These are phyloP conservation scores for Rhorus exstirpatorius DNA, from an alignment of 2,888 invertebrate species.

Conservation along the genomic window DNA sequence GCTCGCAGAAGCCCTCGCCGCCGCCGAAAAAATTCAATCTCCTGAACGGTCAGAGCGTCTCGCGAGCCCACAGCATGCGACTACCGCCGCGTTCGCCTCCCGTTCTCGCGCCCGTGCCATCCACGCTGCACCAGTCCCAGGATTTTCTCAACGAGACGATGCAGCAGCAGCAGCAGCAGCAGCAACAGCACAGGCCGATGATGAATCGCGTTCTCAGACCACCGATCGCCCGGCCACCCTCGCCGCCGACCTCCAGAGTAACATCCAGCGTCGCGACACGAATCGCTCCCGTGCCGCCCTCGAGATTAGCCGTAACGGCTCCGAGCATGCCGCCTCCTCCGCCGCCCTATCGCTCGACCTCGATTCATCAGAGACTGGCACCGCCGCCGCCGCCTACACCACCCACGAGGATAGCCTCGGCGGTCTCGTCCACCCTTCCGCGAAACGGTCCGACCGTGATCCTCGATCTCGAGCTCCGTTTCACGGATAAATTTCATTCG, in stretches of 20 bases:
- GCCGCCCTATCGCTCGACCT: conserved; percentile 80
- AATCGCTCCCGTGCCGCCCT: conserved; percentile 70
- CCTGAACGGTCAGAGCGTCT: conserved; percentile 87
- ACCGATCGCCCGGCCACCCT: conserved; percentile 88
- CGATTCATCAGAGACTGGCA: conserved; percentile 74
- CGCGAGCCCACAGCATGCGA: conserved; percentile 94
- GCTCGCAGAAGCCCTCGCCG: conserved; percentile 88
- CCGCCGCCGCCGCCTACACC: conserved; percentile 78
- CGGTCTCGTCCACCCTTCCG: conserved; percentile 82
- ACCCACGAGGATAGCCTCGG: conserved; percentile 74
- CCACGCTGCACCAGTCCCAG: conserved; percentile 87
- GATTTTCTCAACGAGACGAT: conserved; percentile 85
- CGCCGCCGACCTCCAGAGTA: conserved; percentile 88
- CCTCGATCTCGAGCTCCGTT: conserved; percentile 90
- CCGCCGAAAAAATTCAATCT: conserved; percentile 89
- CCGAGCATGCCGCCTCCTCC: conserved; percentile 84
- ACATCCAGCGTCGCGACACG: conserved; percentile 84
- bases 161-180: conserved; percentile 82
- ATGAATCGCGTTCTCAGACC: conserved; percentile 87
- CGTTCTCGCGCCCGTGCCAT: conserved; percentile 87
- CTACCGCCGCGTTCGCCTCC: conserved; percentile 92
- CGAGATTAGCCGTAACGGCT: conserved; percentile 80
- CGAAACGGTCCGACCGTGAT: conserved; percentile 45
- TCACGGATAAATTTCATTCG: conserved; percentile 89
- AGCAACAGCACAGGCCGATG: conserved; percentile 83